A percentile compares a stretch with the other conserved stretches of the same genome.
Evolutionary conservation across 2,888 invertebrate genomes (phyloP).

Genomic region (Orthosia gracilis): DNA sequence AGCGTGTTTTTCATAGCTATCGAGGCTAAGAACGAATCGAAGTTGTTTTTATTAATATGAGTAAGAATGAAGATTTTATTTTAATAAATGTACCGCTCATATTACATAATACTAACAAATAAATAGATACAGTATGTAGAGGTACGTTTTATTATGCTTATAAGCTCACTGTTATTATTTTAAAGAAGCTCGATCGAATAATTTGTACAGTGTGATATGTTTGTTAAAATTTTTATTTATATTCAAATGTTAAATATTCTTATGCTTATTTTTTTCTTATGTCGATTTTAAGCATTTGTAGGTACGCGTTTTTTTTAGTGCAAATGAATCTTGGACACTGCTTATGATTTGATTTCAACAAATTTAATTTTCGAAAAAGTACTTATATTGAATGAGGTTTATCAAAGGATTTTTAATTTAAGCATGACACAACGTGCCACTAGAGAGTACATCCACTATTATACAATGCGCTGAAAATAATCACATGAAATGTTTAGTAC

Average conservation of each 20-base stretch:
- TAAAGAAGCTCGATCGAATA: constrained; percentile 72
- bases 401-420: too few species aligned
- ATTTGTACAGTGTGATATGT: constrained; percentile 85
- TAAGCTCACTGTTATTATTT: constrained; percentile 56
- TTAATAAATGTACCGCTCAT: constrained; percentile 54
- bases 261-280: background rate
- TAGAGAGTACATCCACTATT: background rate
- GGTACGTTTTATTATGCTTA: constrained; percentile 37
- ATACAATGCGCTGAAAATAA: constrained; percentile 11
- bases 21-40: background rate
- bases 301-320: constrained; percentile 15
- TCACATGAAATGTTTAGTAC: constrained; percentile 51
- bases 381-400: background rate
- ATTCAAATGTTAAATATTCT: constrained; percentile 17
- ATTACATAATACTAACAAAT: constrained; percentile 39
- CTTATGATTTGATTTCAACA: background rate
- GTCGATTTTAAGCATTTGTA: background rate
- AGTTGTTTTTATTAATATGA: constrained; percentile 1
- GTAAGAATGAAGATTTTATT: constrained; percentile 14
- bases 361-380: background rate
- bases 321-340: background rate
- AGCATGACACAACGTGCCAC: constrained; percentile 4
- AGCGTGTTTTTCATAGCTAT: constrained; percentile 9
- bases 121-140: constrained; percentile 27
- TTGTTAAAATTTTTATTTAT: constrained; percentile 45